Conservation (phyloP, 2,797 vertebrate species). For the Merluccius polli region DNA sequence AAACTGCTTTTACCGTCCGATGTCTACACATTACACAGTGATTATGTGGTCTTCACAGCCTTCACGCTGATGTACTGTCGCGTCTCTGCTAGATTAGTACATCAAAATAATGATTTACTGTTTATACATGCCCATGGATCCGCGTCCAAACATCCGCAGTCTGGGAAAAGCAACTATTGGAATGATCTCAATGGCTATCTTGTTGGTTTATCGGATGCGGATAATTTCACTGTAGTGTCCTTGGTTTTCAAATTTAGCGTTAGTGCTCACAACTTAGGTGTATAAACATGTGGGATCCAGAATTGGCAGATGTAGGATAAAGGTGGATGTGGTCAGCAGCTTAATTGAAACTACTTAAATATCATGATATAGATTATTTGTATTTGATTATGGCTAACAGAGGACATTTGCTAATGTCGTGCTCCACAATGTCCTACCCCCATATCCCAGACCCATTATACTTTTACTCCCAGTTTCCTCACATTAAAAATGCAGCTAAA, state of each 20-base stretch:
- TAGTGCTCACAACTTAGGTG: background rate
- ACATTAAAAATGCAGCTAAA: background rate
- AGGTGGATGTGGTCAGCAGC: background rate
- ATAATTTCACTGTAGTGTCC: background rate
- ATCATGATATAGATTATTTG: background rate
- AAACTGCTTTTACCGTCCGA: background rate
- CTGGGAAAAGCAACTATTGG: background rate
- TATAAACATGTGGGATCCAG: background rate
- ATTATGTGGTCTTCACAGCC: background rate
- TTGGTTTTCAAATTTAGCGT: background rate
- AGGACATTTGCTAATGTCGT: background rate
- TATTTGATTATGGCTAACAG: background rate
- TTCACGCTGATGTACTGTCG: background rate
- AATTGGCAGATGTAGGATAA: background rate
- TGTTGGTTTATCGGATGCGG: background rate
- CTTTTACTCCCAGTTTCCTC: background rate
- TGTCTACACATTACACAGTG: background rate
- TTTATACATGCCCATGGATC: background rate
- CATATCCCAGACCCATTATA: background rate
- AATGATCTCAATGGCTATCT: background rate
- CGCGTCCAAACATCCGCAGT: too few relatives aligned
- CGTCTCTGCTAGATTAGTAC: background rate
- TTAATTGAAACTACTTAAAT: background rate
- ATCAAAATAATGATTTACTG: background rate
- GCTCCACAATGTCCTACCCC: background rate